These are phyloP conservation scores for Halictus ligatus DNA, from an alignment of 2,888 invertebrate species.

Conservation along the genomic window DNA sequence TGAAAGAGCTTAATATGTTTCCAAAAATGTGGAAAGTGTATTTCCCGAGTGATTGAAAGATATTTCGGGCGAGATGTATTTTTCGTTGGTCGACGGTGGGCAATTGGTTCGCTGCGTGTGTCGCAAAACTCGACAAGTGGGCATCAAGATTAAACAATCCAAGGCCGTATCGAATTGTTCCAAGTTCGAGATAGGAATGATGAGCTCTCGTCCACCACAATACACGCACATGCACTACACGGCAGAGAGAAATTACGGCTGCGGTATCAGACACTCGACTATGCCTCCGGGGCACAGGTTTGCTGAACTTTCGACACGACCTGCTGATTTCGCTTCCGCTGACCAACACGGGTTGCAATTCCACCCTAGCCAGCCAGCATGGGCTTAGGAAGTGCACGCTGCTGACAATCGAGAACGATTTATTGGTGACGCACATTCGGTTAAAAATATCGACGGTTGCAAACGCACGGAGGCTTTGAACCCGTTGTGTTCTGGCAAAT, in stretches of 20 bases:
- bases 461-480: background rate
- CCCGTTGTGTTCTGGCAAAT: background rate
- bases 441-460: conserved; percentile 29
- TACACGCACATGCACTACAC: conserved; percentile 38
- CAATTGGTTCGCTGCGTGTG: conserved; percentile 14
- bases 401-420: conserved; percentile 49
- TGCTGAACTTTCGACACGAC: conserved; percentile 66
- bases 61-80: background rate
- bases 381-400: conserved; percentile 44
- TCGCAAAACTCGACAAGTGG: conserved; percentile 11
- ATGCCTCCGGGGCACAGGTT: conserved; percentile 47
- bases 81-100: background rate
- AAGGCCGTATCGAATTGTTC: conserved; percentile 26
- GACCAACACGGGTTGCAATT: conserved; percentile 42
- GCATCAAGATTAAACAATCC: conserved; percentile 34
- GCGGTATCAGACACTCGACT: conserved; percentile 55
- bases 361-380: conserved; percentile 34
- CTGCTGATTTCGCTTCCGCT: conserved; percentile 63
- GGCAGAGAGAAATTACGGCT: conserved; percentile 44
- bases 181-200: conserved; percentile 31
- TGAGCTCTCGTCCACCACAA: conserved; percentile 14
- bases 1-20: too few relatives aligned
- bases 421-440: conserved; percentile 32
- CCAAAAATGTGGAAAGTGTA: too few relatives aligned
- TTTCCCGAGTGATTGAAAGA: background rate